Evolutionary conservation across 92 coral and sea anemone genomes (phyloP).

Genomic region (Umimayanthus kanabou): DNA sequence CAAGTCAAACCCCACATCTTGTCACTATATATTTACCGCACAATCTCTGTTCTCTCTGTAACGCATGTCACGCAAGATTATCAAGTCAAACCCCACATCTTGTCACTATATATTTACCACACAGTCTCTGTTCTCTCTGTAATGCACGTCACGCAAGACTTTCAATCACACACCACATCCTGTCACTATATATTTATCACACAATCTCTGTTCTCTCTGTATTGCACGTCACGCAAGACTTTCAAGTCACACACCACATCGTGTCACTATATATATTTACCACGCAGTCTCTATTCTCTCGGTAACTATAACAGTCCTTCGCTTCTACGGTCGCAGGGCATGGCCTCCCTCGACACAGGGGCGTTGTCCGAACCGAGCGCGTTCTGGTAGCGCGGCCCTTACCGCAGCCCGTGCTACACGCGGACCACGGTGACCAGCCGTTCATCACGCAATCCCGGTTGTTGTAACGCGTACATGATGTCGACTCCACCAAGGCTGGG

Average conservation of each 20-base stretch:
- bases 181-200: no score
- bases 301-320: slow-evolving; percentile 71
- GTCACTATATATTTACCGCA: slow-evolving; percentile 50
- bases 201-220: no score
- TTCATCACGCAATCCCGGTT: slow-evolving; percentile 86
- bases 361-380: slow-evolving; percentile 55
- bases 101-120: no score
- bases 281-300: slow-evolving; percentile 83
- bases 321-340: slow-evolving; percentile 72
- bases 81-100: no score
- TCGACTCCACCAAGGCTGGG: slow-evolving; percentile 52
- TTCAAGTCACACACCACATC: neutral
- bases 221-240: no score
- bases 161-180: no score
- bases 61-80: neutral
- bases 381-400: slow-evolving; percentile 73
- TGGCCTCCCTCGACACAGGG: slow-evolving; percentile 82
- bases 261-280: slow-evolving; percentile 43
- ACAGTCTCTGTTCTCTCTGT: no score
- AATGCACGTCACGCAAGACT: no score
- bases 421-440: slow-evolving; percentile 86
- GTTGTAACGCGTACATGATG: slow-evolving; percentile 68
- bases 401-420: slow-evolving; percentile 94
- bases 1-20: neutral
- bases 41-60: slow-evolving; percentile 82